These are phyloP conservation scores for Uropetala carovei DNA, from an alignment of 2,888 invertebrate species.

Conservation along the genomic window DNA sequence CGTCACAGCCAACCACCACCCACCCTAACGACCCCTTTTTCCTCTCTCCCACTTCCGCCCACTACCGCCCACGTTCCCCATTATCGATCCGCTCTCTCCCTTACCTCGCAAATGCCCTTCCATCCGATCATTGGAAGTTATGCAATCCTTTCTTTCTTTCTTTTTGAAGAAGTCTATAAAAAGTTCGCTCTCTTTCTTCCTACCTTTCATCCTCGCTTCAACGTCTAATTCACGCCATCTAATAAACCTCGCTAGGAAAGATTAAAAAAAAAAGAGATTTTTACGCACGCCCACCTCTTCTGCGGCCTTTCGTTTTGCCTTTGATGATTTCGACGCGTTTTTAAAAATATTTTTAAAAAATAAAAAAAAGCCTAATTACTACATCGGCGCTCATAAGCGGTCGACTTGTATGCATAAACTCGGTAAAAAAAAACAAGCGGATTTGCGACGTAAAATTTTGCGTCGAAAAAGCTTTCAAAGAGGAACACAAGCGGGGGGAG, in stretches of 20 bases:
- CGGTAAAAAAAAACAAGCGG: not conserved
- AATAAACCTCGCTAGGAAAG: too few relatives aligned
- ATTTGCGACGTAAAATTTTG: not conserved
- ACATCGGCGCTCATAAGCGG: too few relatives aligned
- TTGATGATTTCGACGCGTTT: too few relatives aligned
- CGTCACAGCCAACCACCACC: constrained; percentile 1
- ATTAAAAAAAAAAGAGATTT: too few relatives aligned
- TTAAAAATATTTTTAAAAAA: too few relatives aligned
- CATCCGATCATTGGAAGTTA: not conserved
- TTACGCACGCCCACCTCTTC: too few relatives aligned
- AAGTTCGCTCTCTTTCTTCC: too few relatives aligned
- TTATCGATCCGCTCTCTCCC: not conserved
- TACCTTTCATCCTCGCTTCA: too few relatives aligned
- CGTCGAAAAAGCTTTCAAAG: too few relatives aligned
- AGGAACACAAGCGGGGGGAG: not conserved
- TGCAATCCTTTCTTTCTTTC: not conserved
- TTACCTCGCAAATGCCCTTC: not conserved
- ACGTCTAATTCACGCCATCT: too few relatives aligned
- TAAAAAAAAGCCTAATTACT: too few relatives aligned
- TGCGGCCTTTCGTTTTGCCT: too few relatives aligned
- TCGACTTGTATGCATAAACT: not conserved
- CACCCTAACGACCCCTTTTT: not conserved
- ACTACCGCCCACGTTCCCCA: not conserved
- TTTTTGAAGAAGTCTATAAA: not conserved
- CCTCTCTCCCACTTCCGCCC: not conserved